Base-by-base conservation (phyloP, 2,113 vertebrate genomes). In the Recurvirostra avosetta region DNA sequence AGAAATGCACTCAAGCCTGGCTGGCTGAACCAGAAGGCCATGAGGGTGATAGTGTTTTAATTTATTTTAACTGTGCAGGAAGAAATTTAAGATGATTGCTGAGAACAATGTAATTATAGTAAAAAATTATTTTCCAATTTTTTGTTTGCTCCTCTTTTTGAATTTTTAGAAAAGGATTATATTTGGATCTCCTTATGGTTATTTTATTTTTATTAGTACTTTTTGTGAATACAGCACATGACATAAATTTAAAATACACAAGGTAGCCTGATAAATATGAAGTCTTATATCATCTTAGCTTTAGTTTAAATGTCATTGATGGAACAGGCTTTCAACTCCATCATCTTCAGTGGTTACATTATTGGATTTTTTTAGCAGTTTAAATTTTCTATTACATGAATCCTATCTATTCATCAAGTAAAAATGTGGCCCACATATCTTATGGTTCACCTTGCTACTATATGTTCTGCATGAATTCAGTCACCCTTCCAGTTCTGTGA, bases 1-100 rank as follows among this genome's bases (percentile, higher is more conserved):
- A 95, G 72, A 96, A 92, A 90, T 77, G 91, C 72, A 84, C 72
- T 93, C 91, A 93, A 73, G 85, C 74, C 94, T 92, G 68, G 61
- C 75, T 94, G 76, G 41, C 88, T 96, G 78, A 95, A 89, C 59
- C 86, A 94, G 87, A 92, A 90, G 62, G 84, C 80, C 0, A 0
- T 88, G 74, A 73, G 74, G 66, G 38, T 90, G 70, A 90, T 76
- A 91, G n/a, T 79, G 50, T 85, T 95, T 94, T 95, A 82, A 90
- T 94, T 90, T 95, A 89, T 92, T 91, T 95, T 93, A 56, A 77
- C 61, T 65, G 30, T 59, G 26, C 32, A 86, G 75, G 30, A 91
- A 88, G 52, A 94, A 87, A 89, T 75, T 84, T 68, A 75, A 68
- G 68, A 65, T 56, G 38, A 77, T 87, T 85, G 18, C 30, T 61